Conservation (phyloP, 92 coral and sea anemone species). For the Scolanthus callimorphus region DNA sequence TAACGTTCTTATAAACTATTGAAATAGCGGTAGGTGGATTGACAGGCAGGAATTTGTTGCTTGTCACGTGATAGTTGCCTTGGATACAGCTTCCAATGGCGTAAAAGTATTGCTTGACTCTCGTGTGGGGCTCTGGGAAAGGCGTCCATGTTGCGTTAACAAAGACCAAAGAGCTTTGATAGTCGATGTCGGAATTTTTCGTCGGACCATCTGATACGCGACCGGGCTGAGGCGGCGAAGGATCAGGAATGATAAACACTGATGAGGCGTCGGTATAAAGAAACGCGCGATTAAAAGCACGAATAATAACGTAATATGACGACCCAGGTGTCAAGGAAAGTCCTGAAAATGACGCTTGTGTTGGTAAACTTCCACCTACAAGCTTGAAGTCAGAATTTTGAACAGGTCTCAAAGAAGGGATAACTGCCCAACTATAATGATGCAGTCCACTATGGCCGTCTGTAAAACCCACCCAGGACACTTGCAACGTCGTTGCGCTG, state of each 20-base stretch:
- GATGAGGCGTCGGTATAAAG: constrained; percentile 73
- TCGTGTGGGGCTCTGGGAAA: constrained; percentile 69
- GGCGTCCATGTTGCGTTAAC: constrained; percentile 82
- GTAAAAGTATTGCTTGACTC: constrained; percentile 74
- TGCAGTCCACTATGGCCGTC: constrained; percentile 73
- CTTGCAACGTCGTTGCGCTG: constrained; percentile 46
- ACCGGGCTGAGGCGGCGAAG: constrained; percentile 69
- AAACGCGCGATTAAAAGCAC: constrained; percentile 82
- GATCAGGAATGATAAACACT: constrained; percentile 67
- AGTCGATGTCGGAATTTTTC: constrained; percentile 47
- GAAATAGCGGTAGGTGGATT: constrained; percentile 72
- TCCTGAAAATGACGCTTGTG: constrained; percentile 53
- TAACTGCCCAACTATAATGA: constrained; percentile 71
- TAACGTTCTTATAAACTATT: constrained; percentile 38
- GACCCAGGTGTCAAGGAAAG: constrained; percentile 63
- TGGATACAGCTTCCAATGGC: constrained; percentile 87
- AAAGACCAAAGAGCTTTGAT: constrained; percentile 58
- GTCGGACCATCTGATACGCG: constrained; percentile 73
- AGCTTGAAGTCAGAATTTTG: constrained; percentile 41
- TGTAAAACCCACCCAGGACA: constrained; percentile 73
- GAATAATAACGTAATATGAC: constrained; percentile 52
- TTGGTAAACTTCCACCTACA: constrained; percentile 61
- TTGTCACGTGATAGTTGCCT: constrained; percentile 91
- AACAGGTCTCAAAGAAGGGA: constrained; percentile 26
- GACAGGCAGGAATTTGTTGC: constrained; percentile 56